Conservation (phyloP, 2,113 vertebrate genomes). For the Verasper variegatus region DNA sequence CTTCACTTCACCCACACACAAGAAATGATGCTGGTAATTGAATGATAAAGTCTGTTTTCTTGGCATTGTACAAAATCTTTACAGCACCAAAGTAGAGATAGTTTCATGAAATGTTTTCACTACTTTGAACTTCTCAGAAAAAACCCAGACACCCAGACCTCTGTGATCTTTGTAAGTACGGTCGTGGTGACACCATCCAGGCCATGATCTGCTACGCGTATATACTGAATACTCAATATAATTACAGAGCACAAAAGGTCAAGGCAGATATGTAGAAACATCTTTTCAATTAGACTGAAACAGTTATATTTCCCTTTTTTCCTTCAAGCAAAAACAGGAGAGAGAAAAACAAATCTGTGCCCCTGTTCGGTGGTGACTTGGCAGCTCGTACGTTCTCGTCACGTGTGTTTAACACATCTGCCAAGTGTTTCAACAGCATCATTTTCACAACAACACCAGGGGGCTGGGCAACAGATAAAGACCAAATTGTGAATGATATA, state of each 20-base stretch:
- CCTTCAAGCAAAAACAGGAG: neutral
- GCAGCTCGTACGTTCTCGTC: neutral
- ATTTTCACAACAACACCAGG: neutral
- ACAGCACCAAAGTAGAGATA: neutral
- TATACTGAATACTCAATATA: neutral
- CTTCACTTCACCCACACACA: neutral
- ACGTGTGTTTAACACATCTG: neutral
- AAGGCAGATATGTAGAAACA: neutral
- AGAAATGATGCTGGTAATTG: neutral
- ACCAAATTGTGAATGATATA: neutral
- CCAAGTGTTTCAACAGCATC: neutral
- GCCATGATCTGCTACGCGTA: neutral
- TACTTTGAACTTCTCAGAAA: neutral
- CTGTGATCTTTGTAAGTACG: neutral
- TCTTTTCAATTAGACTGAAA: no score
- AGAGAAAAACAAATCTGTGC: neutral
- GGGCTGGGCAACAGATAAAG: neutral
- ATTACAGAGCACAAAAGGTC: neutral
- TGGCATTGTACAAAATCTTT: neutral
- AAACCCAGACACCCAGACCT: neutral
- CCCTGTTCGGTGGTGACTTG: neutral
- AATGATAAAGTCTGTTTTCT: neutral
- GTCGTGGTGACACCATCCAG: neutral
- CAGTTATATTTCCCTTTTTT: no score
- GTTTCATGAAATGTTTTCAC: neutral